Evolutionary conservation across 2,888 invertebrate species (phyloP).

Genomic region (Chrysina gloriosa): DNA sequence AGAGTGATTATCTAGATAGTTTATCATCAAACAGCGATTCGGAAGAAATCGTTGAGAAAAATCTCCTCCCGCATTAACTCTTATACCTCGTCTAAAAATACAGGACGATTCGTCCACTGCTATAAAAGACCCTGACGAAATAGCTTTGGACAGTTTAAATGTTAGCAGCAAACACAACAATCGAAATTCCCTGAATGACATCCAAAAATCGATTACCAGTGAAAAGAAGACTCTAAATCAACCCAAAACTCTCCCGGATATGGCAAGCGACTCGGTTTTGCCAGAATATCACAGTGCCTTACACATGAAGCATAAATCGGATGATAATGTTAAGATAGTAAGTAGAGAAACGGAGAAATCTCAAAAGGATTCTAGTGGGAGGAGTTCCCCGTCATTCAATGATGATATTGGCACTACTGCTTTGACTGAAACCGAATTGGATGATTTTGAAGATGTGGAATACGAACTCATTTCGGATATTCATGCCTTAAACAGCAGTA

Average conservation of each 20-base stretch:
- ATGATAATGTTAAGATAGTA: constrained; percentile 45
- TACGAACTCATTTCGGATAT: constrained; percentile 68
- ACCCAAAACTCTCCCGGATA: constrained; percentile 61
- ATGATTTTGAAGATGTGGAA: constrained; percentile 78
- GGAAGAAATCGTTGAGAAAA: constrained; percentile 16
- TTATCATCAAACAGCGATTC: constrained; percentile 39
- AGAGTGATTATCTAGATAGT: constrained; percentile 47
- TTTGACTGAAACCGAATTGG: constrained; percentile 87
- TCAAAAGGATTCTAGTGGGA: constrained; percentile 61
- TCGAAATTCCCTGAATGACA: constrained; percentile 48
- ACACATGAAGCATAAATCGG: constrained; percentile 54
- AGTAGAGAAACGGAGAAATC: constrained; percentile 44
- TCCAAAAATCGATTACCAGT: constrained; percentile 59
- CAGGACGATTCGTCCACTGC: constrained; percentile 63
- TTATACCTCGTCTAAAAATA: constrained; percentile 75
- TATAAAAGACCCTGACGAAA: constrained; percentile 47
- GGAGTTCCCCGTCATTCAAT: constrained; percentile 70
- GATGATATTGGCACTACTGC: constrained; percentile 77
- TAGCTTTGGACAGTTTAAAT: constrained; percentile 54
- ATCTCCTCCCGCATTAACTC: constrained; percentile 49
- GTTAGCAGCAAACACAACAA: constrained; percentile 42
- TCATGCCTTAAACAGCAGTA: constrained; percentile 3
- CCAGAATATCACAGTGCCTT: constrained; percentile 56
- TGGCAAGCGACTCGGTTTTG: constrained; percentile 53
- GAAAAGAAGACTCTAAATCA: constrained; percentile 64